Percentiles rank a stretch among this genome's conserved stretches.
These are phyloP conservation scores for Microplitis mediator DNA, from an alignment of 1,140 invertebrate genomes.

Conservation along the genomic window DNA sequence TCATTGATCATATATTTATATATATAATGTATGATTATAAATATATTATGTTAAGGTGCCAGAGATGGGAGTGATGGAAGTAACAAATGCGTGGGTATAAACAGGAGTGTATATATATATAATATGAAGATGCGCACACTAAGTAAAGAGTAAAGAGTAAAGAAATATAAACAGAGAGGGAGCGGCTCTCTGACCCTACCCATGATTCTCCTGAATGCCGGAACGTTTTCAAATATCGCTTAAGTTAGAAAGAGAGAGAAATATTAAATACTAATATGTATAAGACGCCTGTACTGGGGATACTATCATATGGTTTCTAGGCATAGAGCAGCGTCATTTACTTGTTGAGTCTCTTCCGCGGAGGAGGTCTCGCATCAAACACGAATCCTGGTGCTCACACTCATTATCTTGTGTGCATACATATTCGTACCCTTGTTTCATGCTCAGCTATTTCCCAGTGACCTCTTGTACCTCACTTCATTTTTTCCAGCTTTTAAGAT, in stretches of 20 bases:
- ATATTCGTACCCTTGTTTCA: not conserved
- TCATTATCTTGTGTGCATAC: not conserved
- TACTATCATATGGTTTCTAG: too few relatives aligned
- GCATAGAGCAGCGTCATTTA: conserved; percentile 8
- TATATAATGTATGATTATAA: too few relatives aligned
- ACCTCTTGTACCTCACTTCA: not conserved
- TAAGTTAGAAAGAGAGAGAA: not conserved
- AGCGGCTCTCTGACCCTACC: conserved; percentile 13
- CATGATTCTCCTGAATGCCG: conserved; percentile 10
- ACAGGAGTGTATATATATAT: conserved; percentile 1
- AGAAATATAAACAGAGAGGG: not conserved
- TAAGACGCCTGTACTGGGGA: too few relatives aligned
- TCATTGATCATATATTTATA: too few relatives aligned
- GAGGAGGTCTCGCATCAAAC: conserved; percentile 13
- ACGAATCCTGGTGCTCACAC: not conserved
- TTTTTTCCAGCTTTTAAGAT: not conserved
- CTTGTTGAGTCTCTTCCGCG: conserved; percentile 13
- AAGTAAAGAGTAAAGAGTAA: too few relatives aligned
- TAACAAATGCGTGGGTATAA: conserved; percentile 5
- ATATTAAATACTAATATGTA: not conserved
- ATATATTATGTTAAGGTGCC: not conserved
- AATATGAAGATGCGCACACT: conserved; percentile 9
- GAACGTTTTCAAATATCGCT: conserved; percentile 13
- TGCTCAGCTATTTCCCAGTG: not conserved
- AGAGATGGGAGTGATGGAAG: not conserved